Evolutionary conservation across 2,888 invertebrate genomes (phyloP), one percentile per base, ranked within the genome.

Genomic region (Chesias legatella): DNA sequence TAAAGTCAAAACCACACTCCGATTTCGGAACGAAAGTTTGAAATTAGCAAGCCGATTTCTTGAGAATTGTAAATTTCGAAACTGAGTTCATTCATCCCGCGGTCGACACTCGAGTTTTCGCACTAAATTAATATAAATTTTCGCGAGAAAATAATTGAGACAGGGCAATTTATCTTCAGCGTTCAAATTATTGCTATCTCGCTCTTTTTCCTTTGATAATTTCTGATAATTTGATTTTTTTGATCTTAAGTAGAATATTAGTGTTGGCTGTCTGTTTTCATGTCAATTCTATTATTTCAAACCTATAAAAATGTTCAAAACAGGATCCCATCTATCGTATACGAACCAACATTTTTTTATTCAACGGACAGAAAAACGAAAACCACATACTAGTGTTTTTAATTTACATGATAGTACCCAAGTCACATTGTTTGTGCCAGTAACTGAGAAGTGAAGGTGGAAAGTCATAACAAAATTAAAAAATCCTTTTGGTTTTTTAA

Each of bases 71-170:
- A 21, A 29, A 33, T 37, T 33, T 29, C 8, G 25, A 30, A 41
- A 36, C 25, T 34, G 39, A 48, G 53, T 51, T 55, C 52, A 33
- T 55, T 58, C 45, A 37, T 42, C 53, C 44, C 27, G 32, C 40
- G 45, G 46, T 43, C 48, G 33, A 47, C 39, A 49, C 43, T 44
- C 43, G 43, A 20, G 37, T 34, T 43, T 47, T 37, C 30, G 29
- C 34, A 44, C 36, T 35, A 31, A 43, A 49, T 49, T 33, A 29
- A 40, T 36, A 50, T 45, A 33, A 47, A 48, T 47, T 43, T 43
- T 29, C 41, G 24, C 40, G 56, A 51, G 51, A 49, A 48, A 51
- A 56, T 49, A 49, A 51, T 51, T 43, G 42, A 45, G 51, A 49
- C 52, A 44, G 30, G 32, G 28, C 8, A 38, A 56, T 54, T 48